Percentiles rank a stretch among this genome's conserved stretches.
Evolutionary conservation across 2,797 vertebrate species (phyloP).

Genomic region (Triplophysa yarkandensis): DNA sequence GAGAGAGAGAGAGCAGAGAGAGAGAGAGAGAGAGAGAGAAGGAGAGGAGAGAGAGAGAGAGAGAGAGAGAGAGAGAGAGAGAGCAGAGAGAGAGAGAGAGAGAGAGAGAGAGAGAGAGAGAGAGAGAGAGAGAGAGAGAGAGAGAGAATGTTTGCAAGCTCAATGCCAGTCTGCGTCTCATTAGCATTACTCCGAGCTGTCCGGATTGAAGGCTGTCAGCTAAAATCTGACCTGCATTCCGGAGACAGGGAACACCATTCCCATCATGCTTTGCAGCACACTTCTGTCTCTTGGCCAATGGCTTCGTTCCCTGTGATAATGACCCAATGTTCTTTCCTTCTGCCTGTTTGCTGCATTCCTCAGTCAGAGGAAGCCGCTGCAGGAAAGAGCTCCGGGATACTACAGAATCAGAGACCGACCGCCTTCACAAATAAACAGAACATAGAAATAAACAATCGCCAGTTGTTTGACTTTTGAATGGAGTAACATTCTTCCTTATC

Average conservation of each 20-base stretch:
- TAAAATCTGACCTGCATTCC: conserved; percentile 30
- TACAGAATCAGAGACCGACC: conserved; percentile 14
- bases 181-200: conserved; percentile 16
- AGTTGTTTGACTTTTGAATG: too few species aligned
- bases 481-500: too few species aligned
- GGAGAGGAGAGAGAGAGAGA: too few species aligned
- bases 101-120: conserved; percentile 52
- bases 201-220: conserved; percentile 21
- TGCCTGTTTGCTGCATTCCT: conserved; percentile 47
- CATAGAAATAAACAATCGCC: too few species aligned
- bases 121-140: not conserved
- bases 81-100: too few species aligned
- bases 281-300: not conserved
- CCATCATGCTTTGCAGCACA: not conserved
- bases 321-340: conserved; percentile 21
- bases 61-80: too few species aligned
- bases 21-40: too few species aligned
- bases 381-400: conserved; percentile 41
- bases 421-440: not conserved
- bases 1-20: too few species aligned
- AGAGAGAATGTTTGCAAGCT: not conserved
- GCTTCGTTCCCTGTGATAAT: conserved; percentile 3
- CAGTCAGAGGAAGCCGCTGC: conserved; percentile 44
- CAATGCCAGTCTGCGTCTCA: conserved; percentile 27
- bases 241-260: not conserved